These are phyloP conservation scores for Sapajus apella DNA, from an alignment of 2,113 vertebrate genomes.

Conservation along the genomic window DNA sequence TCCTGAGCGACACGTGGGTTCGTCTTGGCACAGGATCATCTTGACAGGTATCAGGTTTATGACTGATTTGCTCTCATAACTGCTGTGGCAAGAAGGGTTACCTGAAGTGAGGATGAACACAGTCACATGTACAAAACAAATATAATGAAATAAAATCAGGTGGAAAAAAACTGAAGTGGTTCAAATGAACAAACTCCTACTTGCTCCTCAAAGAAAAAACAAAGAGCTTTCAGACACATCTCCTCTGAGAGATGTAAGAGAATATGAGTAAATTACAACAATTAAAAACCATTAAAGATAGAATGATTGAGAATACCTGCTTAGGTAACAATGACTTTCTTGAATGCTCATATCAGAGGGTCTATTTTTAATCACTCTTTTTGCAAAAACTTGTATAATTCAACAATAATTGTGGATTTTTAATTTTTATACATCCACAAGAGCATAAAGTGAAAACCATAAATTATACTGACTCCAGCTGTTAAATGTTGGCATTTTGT, in stretches of 20 bases:
- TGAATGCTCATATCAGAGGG: conserved; percentile 68
- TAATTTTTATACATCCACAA: conserved; percentile 78
- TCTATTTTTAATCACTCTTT: conserved; percentile 79
- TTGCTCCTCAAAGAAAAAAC: conserved; percentile 76
- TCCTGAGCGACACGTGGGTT: background rate
- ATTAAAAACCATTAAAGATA: conserved; percentile 82
- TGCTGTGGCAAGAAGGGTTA: background rate
- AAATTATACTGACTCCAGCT: conserved; percentile 89
- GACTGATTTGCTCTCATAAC: conserved; percentile 14
- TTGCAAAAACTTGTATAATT: conserved; percentile 73
- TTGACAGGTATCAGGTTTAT: conserved; percentile 23
- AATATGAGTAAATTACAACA: conserved; percentile 79
- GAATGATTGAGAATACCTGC: conserved; percentile 82
- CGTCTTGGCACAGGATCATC: background rate
- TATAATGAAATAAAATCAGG: background rate
- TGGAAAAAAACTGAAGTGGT: background rate
- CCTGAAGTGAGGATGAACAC: conserved; percentile 47
- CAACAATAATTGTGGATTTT: conserved; percentile 82
- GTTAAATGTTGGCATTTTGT: conserved; percentile 89
- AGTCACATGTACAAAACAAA: background rate
- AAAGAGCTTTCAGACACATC: conserved; percentile 79
- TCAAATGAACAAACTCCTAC: conserved; percentile 72
- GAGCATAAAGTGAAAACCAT: conserved; percentile 82
- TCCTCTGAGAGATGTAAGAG: conserved; percentile 65
- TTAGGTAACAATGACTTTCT: conserved; percentile 83